Evolutionary conservation across 2,888 invertebrate species (phyloP), one percentile per base, ranked within the genome.

Genomic region (Polia nebulosa): DNA sequence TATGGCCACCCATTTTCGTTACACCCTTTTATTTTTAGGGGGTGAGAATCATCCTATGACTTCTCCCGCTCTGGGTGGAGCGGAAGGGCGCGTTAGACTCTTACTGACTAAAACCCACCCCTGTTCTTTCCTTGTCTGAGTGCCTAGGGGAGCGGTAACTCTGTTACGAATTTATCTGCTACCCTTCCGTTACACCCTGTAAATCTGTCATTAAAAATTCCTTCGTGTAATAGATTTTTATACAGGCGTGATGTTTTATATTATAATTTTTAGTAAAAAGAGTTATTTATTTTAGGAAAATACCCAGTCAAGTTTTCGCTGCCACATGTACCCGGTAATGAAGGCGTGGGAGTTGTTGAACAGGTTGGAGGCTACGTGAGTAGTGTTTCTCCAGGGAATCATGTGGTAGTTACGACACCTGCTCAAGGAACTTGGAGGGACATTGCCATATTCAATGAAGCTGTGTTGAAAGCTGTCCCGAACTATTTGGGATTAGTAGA

Each of bases 371-470:
- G 96, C 25, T 89, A 92, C 53, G 96, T 96, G 0, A 89, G 88
- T 56, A 87, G 84, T 6, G 71, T 97, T 22, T 77, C 81, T 25
- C 85, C 88, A 15, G 99, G 99, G 0, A 98, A 99, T 89, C 97
- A 97, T 93, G 98, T 99, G 0, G 97, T 99, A 71, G 97, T 99
- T 0, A 96, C 97, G 67, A 96, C 94, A 62, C 96, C 97, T 34
- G 97, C 97, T 25, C 96, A 97, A 84, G 99, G 99, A n/a, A 99
- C 99, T 20, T 99, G 99, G 99, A 96, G 98, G 82, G 97, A 97
- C 0, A 96, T 97, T 88, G 97, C 96, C 3, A 90, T 97, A 62
- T 97, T 97, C 81, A 88, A 93, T 32, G 95, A 96, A 82, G 92
- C 96, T 61, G 94, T 96, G 47, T 84, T 99, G 1, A 93, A 96